A percentile compares a stretch with the other conserved stretches of the same genome.
phyloP scores from a whole-genome alignment of 30 jellyfish, hydroid and myxozoan genomes.

The Hydractinia echinata region DNA sequence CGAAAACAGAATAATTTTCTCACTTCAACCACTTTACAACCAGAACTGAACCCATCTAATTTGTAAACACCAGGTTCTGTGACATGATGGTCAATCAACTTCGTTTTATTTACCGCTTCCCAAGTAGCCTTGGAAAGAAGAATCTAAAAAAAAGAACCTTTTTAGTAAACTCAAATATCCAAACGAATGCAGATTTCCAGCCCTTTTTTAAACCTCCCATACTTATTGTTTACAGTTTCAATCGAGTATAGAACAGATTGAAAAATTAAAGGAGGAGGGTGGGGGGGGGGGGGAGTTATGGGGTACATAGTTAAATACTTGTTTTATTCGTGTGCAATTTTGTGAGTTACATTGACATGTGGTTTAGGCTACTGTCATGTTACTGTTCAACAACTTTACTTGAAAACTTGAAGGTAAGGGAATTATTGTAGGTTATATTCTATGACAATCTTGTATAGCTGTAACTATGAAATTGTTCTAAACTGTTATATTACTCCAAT shows the following conservation, averaged over 20 bases:
- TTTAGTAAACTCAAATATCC: background rate
- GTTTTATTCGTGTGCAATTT: too few species aligned
- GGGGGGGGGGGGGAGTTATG: too few species aligned
- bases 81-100: slow-evolving; percentile 21
- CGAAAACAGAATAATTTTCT: background rate
- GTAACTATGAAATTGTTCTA: background rate
- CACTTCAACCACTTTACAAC: slow-evolving; percentile 40
- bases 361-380: too few species aligned
- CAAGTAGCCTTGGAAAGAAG: slow-evolving; percentile 16
- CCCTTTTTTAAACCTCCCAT: background rate
- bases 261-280: too few species aligned
- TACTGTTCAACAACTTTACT: background rate
- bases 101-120: slow-evolving; percentile 2
- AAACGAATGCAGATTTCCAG: background rate
- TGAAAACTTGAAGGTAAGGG: background rate
- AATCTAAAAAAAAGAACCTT: background rate
- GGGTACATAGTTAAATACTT: too few species aligned
- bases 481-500: background rate
- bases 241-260: too few species aligned
- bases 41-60: slow-evolving; percentile 36
- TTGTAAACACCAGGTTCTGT: slow-evolving; percentile 41
- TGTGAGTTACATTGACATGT: too few species aligned
- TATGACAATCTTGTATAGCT: background rate
- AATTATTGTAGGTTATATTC: too few species aligned
- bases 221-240: too few species aligned